Conservation (phyloP, 1,140 invertebrate genomes). For the Lethocerus indicus region DNA sequence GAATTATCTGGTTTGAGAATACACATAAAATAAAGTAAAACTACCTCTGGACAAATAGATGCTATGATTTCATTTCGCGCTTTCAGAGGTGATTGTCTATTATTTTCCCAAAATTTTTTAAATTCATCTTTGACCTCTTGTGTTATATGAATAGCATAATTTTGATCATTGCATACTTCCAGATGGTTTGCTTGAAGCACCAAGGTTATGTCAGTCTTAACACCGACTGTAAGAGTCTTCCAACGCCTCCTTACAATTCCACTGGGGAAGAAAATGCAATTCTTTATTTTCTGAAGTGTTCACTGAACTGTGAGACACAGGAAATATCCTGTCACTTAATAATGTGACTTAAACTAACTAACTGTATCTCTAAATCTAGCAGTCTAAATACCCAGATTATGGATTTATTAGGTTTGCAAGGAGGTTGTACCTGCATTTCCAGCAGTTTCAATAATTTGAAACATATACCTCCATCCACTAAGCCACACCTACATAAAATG, state of each 20-base stretch:
- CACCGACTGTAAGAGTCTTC: constrained; percentile 36
- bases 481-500: too few relatives aligned
- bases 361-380: too few relatives aligned
- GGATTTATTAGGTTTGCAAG: too few relatives aligned
- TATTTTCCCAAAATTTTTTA: constrained; percentile 51
- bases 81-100: constrained; percentile 40
- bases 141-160: constrained; percentile 35
- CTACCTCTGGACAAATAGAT: constrained; percentile 69
- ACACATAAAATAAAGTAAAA: too few relatives aligned
- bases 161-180: constrained; percentile 50
- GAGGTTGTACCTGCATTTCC: too few relatives aligned
- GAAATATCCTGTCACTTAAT: too few relatives aligned
- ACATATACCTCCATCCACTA: too few relatives aligned
- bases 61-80: constrained; percentile 64
- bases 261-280: constrained; percentile 27
- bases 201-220: constrained; percentile 48
- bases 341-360: too few relatives aligned
- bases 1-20: too few relatives aligned
- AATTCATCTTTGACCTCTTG: constrained; percentile 58
- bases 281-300: background rate
- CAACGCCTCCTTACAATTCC: constrained; percentile 59
- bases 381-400: too few relatives aligned
- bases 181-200: constrained; percentile 57
- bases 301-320: too few relatives aligned
- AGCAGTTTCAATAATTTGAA: too few relatives aligned